These are phyloP conservation scores for Epinephelus moara DNA, from an alignment of 2,113 vertebrate genomes.

Conservation along the genomic window DNA sequence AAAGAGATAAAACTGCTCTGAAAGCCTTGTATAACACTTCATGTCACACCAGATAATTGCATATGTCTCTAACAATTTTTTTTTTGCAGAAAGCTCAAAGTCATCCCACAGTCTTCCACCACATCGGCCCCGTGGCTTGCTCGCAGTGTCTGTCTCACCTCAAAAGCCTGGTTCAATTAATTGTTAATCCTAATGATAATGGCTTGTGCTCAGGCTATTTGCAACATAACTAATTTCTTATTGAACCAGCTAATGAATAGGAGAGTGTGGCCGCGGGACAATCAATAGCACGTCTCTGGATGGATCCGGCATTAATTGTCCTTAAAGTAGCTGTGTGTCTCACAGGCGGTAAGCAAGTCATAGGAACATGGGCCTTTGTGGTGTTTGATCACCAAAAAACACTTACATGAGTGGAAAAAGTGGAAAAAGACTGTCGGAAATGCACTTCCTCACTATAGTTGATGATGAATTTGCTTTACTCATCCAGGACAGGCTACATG, in stretches of 20 bases:
- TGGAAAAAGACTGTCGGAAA: neutral
- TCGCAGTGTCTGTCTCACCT: conserved; percentile 47
- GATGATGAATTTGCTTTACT: conserved; percentile 17
- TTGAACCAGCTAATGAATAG: conserved; percentile 73
- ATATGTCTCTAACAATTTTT: conserved; percentile 31
- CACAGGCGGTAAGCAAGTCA: conserved; percentile 18
- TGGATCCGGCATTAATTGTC: conserved; percentile 64
- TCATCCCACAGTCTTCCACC: conserved; percentile 29
- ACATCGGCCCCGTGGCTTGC: conserved; percentile 20
- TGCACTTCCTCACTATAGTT: neutral
- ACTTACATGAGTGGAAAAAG: neutral
- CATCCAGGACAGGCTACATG: neutral
- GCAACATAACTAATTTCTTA: conserved; percentile 69
- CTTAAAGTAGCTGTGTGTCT: conserved; percentile 32
- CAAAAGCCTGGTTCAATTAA: conserved; percentile 63
- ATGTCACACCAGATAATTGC: conserved; percentile 58
- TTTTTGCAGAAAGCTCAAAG: conserved; percentile 51
- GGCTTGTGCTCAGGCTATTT: conserved; percentile 53
- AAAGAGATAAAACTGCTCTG: conserved; percentile 50
- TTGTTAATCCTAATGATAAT: conserved; percentile 69
- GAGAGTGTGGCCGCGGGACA: conserved; percentile 55
- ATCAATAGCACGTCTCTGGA: conserved; percentile 70
- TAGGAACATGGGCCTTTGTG: neutral
- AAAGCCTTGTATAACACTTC: conserved; percentile 52
- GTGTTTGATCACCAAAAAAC: conserved; percentile 11